These are phyloP conservation scores for Pinna nobilis DNA, from an alignment of 1,140 invertebrate genomes.

Conservation along the genomic window DNA sequence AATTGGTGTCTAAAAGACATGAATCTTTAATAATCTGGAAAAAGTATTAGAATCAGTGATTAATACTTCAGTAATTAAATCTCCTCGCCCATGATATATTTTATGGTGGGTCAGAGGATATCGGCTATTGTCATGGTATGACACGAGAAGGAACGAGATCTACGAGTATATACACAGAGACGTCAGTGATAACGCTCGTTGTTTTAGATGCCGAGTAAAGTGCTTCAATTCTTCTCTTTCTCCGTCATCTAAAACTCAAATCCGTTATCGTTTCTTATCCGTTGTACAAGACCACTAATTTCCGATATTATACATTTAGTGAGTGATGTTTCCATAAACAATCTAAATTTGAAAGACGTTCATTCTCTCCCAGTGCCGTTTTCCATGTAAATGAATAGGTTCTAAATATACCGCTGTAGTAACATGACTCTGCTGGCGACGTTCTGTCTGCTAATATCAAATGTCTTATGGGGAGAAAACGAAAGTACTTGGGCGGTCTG, in stretches of 20 bases:
- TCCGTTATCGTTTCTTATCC: slow-evolving; percentile 17
- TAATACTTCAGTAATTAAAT: no score
- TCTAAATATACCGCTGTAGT: background rate
- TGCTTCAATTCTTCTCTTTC: no score
- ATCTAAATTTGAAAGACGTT: background rate
- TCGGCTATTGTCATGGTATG: slow-evolving; percentile 17
- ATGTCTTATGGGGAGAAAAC: slow-evolving; percentile 13
- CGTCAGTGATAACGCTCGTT: slow-evolving; percentile 10
- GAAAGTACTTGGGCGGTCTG: slow-evolving; percentile 19
- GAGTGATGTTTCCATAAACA: slow-evolving; percentile 26
- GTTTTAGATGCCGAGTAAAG: background rate
- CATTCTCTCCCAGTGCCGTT: background rate
- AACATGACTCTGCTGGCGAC: slow-evolving; percentile 13
- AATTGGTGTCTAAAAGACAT: no score
- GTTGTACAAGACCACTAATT: slow-evolving; percentile 14
- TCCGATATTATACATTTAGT: slow-evolving; percentile 20
- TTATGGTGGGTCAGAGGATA: slow-evolving; percentile 14
- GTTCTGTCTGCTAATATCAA: slow-evolving; percentile 8
- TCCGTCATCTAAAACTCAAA: background rate
- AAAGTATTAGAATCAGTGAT: no score
- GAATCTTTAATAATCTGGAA: no score
- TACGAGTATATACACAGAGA: slow-evolving; percentile 2
- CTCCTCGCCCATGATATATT: slow-evolving; percentile 18
- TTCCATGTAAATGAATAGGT: background rate
- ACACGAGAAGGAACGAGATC: slow-evolving; percentile 28